Conservation (phyloP, 2,888 invertebrate genomes). For the Endomychus coccineus region DNA sequence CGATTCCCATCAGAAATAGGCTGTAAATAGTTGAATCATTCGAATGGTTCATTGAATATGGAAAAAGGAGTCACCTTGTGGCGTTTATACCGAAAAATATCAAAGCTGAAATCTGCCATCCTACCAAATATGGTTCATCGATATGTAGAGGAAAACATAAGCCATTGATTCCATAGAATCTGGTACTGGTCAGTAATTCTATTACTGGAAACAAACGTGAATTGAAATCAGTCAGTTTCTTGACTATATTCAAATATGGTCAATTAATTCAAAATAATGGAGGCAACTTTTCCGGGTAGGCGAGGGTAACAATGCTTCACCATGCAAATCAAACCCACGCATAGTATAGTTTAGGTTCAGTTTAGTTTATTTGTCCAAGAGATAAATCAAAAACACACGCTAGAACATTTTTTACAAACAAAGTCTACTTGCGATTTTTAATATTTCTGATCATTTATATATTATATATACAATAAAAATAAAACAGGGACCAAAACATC, state of each 20-base stretch:
- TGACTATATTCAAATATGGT: neutral
- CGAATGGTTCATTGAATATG: neutral
- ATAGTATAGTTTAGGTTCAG: too few species aligned
- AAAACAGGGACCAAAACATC: too few species aligned
- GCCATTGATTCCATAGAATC: constrained; percentile 60
- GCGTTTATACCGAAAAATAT: constrained; percentile 61
- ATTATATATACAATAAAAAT: too few species aligned
- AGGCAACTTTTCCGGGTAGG: too few species aligned
- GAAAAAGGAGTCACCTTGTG: constrained; percentile 42
- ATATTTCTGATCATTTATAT: too few species aligned
- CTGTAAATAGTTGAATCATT: constrained; percentile 33
- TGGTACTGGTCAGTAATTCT: constrained; percentile 52
- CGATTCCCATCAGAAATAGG: constrained; percentile 50
- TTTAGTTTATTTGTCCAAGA: too few species aligned
- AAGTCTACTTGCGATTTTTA: too few species aligned
- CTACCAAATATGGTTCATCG: constrained; percentile 56
- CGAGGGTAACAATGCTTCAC: too few species aligned
- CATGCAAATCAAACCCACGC: too few species aligned
- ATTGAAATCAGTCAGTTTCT: neutral
- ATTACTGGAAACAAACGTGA: constrained; percentile 41
- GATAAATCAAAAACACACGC: too few species aligned
- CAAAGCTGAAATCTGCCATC: constrained; percentile 67
- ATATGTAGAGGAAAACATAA: constrained; percentile 66
- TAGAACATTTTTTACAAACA: too few species aligned
- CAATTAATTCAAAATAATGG: neutral